Evolutionary conservation across 2,888 invertebrate species (phyloP), one percentile per base, ranked within the genome.

Genomic region (Amphipoea lucens): DNA sequence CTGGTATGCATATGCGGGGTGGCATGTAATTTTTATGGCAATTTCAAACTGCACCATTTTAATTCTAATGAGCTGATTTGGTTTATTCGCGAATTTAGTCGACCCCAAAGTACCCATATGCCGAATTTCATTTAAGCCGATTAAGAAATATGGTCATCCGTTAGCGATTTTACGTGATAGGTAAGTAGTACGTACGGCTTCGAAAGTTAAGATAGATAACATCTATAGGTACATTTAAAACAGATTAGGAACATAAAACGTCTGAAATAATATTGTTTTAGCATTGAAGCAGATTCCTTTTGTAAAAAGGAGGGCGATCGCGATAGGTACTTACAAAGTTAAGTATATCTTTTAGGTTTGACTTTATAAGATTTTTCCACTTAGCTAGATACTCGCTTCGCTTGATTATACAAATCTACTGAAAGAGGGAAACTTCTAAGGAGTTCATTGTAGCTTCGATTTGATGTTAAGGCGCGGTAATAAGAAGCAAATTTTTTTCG

Each of bases 61-160:
- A 87, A 85, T 87, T 79, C 68, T 84, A 85, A 85, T 84, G 80
- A 84, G 80, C 79, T 76, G 76, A 85, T 84, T 73, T 79, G 74
- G 74, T 79, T 85, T 63, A 74, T 74, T 87, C 74, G 72, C 72
- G 74, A 85, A 84, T 79, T 79, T 63, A 87, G 74, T 78, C 86
- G 68, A 86, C 85, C 88, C 75, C 74, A 69, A 81, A 74, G 81
- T 72, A 71, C 76, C 81, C 71, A 74, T 74, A 78, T 85, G 78
- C 71, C 74, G 74, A 86, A 81, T 87, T 87, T 76, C 42, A 76
- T 81, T 75, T 81, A 85, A 86, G 74, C 86, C 81, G 86, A 87
- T 87, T 78, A 85, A 74, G 85, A 84, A 84, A 85, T 85, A 80
- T 77, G 87, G 66, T 76, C 62, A 79, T 80, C 57, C 74, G 84